Conservation (phyloP, 2,113 vertebrate genomes). For the Columbina picui region DNA sequence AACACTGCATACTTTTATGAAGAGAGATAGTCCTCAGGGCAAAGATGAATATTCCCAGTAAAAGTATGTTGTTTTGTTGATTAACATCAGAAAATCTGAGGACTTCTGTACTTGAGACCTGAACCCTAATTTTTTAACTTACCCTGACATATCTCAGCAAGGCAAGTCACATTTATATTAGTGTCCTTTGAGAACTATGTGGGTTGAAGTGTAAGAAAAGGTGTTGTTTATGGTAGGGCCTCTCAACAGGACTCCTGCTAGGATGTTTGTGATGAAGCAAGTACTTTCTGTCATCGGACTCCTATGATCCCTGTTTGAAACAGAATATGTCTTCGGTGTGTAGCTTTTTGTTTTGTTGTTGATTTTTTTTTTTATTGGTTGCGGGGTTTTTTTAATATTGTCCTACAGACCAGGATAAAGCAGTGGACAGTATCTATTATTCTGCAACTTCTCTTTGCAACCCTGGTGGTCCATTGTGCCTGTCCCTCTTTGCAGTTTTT, state of each 20-base stretch:
- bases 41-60: neutral
- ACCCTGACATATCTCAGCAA: neutral
- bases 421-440: neutral
- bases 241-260: neutral
- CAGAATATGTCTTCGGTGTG: neutral
- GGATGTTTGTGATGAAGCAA: neutral
- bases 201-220: neutral
- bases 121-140: neutral
- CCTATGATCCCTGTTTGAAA: neutral
- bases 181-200: neutral
- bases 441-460: neutral
- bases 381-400: neutral
- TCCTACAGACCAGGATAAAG: neutral
- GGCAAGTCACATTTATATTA: neutral
- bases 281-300: neutral
- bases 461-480: neutral
- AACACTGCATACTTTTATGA: neutral
- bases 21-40: neutral
- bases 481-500: neutral
- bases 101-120: neutral
- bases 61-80: neutral
- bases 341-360: neutral
- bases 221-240: neutral
- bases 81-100: neutral
- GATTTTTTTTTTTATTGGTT: neutral